Percentiles rank a stretch among this genome's conserved stretches.
These are phyloP conservation scores for Lagenorhynchus albirostris DNA, from an alignment of 2,113 vertebrate genomes.

Conservation along the genomic window DNA sequence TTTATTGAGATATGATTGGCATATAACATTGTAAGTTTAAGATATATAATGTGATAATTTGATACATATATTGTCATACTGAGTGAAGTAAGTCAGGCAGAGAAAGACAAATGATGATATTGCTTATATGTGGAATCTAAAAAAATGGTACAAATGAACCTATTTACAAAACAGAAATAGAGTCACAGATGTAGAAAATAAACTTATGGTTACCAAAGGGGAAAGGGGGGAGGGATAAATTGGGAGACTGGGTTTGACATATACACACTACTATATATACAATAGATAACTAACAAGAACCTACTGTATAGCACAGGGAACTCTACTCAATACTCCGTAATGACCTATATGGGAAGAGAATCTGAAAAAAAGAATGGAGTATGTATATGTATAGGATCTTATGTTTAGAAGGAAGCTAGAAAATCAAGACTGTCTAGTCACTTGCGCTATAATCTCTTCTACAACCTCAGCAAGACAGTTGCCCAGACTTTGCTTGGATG, in stretches of 20 bases:
- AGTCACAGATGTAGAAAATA: background rate
- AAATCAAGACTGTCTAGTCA: background rate
- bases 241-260: background rate
- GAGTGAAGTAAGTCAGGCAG: background rate
- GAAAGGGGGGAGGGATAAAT: background rate
- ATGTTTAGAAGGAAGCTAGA: background rate
- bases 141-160: background rate
- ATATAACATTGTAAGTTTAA: background rate
- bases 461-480: background rate
- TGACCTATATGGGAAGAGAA: background rate
- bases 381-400: background rate
- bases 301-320: background rate
- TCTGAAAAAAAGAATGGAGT: background rate
- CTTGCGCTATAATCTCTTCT: background rate
- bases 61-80: background rate
- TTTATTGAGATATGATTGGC: background rate
- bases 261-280: background rate
- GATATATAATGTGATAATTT: background rate
- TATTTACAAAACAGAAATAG: background rate
- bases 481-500: background rate
- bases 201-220: background rate
- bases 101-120: background rate
- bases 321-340: background rate
- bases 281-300: background rate
- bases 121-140: background rate